Evolutionary conservation across 2,113 vertebrate species (phyloP), one percentile per base, ranked within the genome.

Genomic region (Corythornis madagascariensis): DNA sequence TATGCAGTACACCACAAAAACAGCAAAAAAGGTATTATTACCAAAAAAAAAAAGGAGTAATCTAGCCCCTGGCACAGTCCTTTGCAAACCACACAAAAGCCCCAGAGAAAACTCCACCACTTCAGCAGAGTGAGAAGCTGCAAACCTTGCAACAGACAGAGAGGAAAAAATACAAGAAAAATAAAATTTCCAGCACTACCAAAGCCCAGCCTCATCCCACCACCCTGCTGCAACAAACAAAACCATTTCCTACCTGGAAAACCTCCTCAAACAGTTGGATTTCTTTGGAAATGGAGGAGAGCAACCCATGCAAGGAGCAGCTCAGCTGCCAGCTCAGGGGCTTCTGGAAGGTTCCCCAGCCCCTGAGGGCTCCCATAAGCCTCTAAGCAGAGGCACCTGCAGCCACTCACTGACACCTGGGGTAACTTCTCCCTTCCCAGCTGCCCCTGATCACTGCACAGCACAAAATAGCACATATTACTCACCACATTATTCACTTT

Each of bases 241-340:
- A 21, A 53, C 5, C 0, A 4, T 9, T 4, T 55, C 70, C 2
- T 92, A 92, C 86, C 75, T 38, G 8, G 4, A 47, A 29, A 50
- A 24, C 1, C 3, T 6, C 25, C 9, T 17, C 12, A 1, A 1
- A 5, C 0, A 0, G 35, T 40, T 40, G 25, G 48, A 22, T 6
- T 24, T 38, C 3, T 2, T 53, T 63, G 19, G 9, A 17, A 10
- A 4, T 1, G 13, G 7, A 40, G 10, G 40, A 22, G 9, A 8
- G 2, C 5, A 1, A 2, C 2, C 3, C 8, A 5, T 4, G 3
- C 0, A 0, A 42, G 10, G 4, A 35, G 12, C 1, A 22, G 52
- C 59, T 60, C 77, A 53, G 45, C 40, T 14, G 18, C 7, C 15
- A 15, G 13, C 8, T 15, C 50, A 15, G 48, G 48, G 10, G 38